A percentile compares a stretch with the other conserved stretches of the same genome.
Evolutionary conservation across 2,113 vertebrate species (phyloP).

Genomic region (Xenus cinereus): DNA sequence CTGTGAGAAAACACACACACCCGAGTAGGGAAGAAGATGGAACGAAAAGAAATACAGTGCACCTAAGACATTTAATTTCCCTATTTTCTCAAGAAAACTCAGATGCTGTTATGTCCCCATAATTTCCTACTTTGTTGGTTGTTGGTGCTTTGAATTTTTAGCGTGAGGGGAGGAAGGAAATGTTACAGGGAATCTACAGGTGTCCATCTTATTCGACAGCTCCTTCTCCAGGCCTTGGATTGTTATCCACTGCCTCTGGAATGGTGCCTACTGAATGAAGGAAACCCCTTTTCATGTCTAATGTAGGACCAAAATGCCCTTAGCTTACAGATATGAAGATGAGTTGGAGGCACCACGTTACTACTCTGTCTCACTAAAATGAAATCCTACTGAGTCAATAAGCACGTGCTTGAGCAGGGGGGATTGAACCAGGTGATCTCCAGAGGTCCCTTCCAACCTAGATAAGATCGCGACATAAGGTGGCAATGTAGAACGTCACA

Average conservation of each 20-base stretch:
- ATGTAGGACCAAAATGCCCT: not conserved
- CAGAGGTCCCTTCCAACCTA: not conserved
- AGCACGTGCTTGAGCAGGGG: not conserved
- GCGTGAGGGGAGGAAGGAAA: not conserved
- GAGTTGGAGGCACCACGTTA: not conserved
- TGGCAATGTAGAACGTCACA: constrained; percentile 7
- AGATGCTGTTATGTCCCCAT: not conserved
- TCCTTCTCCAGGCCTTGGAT: not conserved
- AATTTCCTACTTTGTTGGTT: not conserved
- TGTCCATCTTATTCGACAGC: not conserved
- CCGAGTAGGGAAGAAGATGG: not conserved
- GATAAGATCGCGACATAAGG: not conserved
- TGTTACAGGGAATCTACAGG: not conserved
- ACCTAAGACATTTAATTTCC: not conserved
- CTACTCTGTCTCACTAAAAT: not conserved
- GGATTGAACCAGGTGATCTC: not conserved
- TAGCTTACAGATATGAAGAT: not conserved
- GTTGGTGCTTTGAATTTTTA: not conserved
- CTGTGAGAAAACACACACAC: not conserved
- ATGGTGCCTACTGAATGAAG: not conserved
- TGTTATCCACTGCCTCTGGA: not conserved
- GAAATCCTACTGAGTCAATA: not conserved
- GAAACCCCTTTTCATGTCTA: not conserved
- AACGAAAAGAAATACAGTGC: not conserved
- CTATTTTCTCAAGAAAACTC: not conserved